A percentile compares a stretch with the other conserved stretches of the same genome.
Evolutionary conservation across 1,140 invertebrate genomes (phyloP).

Genomic region (Arion vulgaris): DNA sequence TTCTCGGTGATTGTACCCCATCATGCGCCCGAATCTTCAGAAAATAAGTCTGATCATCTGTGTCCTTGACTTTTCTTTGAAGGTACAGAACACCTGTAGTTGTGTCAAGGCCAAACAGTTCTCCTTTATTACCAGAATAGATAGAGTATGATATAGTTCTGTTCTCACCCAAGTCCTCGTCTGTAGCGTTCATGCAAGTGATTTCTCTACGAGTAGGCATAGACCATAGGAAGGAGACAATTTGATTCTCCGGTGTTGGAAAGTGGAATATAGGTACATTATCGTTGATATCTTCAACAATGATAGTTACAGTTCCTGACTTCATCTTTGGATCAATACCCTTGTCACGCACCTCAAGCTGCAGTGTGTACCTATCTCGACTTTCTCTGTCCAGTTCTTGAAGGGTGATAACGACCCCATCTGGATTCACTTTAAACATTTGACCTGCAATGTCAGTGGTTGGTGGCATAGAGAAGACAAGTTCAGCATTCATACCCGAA

Average conservation of each 20-base stretch:
- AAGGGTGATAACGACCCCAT: constrained; percentile 38
- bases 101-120: constrained; percentile 77
- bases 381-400: constrained; percentile 43
- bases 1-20: constrained; percentile 49
- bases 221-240: constrained; percentile 54
- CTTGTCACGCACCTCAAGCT: constrained; percentile 82
- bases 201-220: constrained; percentile 48
- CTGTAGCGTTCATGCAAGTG: constrained; percentile 78
- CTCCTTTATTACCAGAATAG: constrained; percentile 84
- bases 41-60: constrained; percentile 47
- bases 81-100: constrained; percentile 54
- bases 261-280: constrained; percentile 84
- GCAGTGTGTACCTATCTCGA: constrained; percentile 46
- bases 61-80: constrained; percentile 41
- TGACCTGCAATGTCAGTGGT: constrained; percentile 79
- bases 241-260: constrained; percentile 55
- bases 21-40: constrained; percentile 56
- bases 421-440: constrained; percentile 36
- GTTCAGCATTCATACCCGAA: constrained; percentile 84
- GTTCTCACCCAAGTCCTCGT: constrained; percentile 88
- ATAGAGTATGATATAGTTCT: constrained; percentile 89
- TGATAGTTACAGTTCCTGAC: constrained; percentile 80
- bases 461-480: constrained; percentile 79
- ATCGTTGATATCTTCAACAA: constrained; percentile 85
- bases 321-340: constrained; percentile 83